Evolutionary conservation across 2,797 vertebrate species (phyloP).

Genomic region (Clamator glandarius): DNA sequence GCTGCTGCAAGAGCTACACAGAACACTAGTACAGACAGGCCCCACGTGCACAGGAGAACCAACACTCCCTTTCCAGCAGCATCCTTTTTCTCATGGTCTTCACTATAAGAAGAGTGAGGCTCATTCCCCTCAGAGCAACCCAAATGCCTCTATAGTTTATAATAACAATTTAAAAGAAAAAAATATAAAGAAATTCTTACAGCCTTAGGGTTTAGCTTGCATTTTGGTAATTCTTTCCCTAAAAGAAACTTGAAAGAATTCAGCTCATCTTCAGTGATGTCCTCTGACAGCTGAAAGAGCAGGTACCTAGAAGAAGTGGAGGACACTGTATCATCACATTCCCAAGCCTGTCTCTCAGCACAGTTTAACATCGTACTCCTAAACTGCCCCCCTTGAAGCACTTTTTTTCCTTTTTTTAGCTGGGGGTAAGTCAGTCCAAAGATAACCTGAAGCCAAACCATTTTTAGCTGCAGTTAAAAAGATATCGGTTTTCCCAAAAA

Average conservation of each 20-base stretch:
- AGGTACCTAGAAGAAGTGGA: conserved; percentile 55
- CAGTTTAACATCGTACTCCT: fast-evolving
- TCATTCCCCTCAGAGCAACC: neutral
- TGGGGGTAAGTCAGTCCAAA: neutral
- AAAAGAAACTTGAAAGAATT: conserved; percentile 65
- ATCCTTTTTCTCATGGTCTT: neutral
- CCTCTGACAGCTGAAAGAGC: conserved; percentile 75
- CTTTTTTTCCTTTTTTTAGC: neutral
- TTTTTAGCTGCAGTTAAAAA: neutral
- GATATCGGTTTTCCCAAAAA: neutral
- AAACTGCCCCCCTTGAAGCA: neutral
- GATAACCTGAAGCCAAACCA: neutral
- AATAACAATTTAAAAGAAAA: neutral
- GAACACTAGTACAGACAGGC: neutral
- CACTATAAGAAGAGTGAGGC: neutral
- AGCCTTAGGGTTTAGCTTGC: conserved; percentile 51
- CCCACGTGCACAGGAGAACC: fast-evolving
- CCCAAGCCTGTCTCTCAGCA: neutral
- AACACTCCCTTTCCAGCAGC: neutral
- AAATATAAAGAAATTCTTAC: conserved; percentile 51
- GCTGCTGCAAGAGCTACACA: neutral
- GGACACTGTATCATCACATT: neutral
- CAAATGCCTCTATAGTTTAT: neutral
- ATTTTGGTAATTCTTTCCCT: conserved; percentile 49
- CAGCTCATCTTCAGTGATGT: conserved; percentile 41